phyloP scores from a whole-genome alignment of 1,140 invertebrate species.

The Linepithema humile region DNA sequence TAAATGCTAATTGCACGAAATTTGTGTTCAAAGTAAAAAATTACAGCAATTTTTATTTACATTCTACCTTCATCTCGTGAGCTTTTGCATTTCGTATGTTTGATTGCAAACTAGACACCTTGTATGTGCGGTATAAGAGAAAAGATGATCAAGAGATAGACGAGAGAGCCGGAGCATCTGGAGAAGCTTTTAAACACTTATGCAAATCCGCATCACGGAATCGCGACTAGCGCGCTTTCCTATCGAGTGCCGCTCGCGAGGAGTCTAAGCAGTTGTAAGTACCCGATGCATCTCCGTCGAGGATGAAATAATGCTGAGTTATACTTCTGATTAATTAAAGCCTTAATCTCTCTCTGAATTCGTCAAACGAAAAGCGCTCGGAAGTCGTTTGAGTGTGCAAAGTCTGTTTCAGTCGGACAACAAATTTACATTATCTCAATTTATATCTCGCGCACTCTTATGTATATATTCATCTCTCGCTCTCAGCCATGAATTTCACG shows the following conservation, averaged over 20 bases:
- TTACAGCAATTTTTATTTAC: background rate
- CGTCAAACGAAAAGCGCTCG: background rate
- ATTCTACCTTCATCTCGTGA: too few species aligned
- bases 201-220: slow-evolving; percentile 24
- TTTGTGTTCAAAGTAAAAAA: background rate
- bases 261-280: background rate
- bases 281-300: background rate
- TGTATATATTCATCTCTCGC: too few species aligned
- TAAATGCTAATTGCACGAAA: background rate
- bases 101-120: background rate
- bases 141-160: background rate
- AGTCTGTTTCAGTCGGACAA: background rate
- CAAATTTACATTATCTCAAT: slow-evolving; percentile 2
- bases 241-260: background rate
- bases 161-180: background rate
- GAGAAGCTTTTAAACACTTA: slow-evolving; percentile 33
- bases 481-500: background rate
- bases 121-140: background rate
- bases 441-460: background rate
- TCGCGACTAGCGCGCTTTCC: background rate
- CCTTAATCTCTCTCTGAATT: slow-evolving; percentile 5
- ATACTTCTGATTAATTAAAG: slow-evolving; percentile 29
- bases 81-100: background rate
- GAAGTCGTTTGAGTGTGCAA: background rate
- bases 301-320: background rate